These are phyloP conservation scores for Sus cebifrons DNA, from an alignment of 2,797 vertebrate species.

Conservation along the genomic window DNA sequence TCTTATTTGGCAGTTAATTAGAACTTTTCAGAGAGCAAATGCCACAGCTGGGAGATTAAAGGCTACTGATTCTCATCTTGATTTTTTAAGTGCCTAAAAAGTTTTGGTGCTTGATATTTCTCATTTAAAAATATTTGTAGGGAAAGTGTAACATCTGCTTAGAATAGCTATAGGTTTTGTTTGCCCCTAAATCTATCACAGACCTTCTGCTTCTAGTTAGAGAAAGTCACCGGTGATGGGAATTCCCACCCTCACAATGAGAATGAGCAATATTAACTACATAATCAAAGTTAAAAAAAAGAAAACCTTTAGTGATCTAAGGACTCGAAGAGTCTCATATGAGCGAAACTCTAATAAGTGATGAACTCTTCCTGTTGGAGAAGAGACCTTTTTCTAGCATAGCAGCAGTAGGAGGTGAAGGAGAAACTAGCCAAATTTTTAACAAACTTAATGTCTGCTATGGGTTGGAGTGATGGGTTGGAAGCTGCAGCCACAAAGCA, in stretches of 20 bases:
- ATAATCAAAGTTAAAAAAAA: not conserved
- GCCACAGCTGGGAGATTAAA: not conserved
- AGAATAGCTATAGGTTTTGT: not conserved
- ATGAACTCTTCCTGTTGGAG: not conserved
- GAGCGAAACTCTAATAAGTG: not conserved
- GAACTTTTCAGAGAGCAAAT: slow-evolving; percentile 7
- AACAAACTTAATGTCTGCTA: not conserved
- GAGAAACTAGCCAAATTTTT: not conserved
- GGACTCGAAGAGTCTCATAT: not conserved
- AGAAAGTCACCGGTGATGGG: not conserved
- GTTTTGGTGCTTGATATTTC: not conserved
- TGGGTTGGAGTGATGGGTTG: not conserved
- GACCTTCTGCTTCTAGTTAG: not conserved
- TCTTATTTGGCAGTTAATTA: slow-evolving; percentile 21
- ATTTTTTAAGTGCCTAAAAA: slow-evolving; percentile 7
- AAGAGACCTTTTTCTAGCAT: not conserved
- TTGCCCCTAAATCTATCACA: not conserved
- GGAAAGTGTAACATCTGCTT: not conserved
- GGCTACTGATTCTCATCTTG: slow-evolving; percentile 3
- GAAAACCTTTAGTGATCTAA: not conserved
- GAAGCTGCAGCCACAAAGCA: not conserved
- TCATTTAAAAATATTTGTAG: not conserved
- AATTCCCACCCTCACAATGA: not conserved
- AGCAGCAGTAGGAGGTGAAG: not conserved
- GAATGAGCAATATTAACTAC: not conserved